Evolutionary conservation across 35 echinoderm and acorn worm species (phyloP).

Genomic region (Nesometra sesokonis): DNA sequence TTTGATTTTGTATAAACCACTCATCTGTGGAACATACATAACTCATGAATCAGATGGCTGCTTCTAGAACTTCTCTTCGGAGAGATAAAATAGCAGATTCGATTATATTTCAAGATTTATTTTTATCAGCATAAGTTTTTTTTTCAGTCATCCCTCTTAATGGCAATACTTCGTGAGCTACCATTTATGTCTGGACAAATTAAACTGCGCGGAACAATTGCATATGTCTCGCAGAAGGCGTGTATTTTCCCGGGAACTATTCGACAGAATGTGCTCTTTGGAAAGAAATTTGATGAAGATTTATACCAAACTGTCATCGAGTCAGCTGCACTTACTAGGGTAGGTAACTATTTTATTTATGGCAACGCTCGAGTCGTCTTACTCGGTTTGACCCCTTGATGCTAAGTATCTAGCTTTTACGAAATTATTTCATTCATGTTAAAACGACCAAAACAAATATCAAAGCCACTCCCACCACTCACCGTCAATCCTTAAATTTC

Average conservation of each 20-base stretch:
- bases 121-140: neutral
- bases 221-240: conserved; percentile 74
- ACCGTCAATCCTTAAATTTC: too few relatives aligned
- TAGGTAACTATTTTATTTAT: too few relatives aligned
- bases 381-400: too few relatives aligned
- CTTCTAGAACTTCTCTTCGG: too few relatives aligned
- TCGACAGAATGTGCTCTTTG: conserved; percentile 69
- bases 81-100: neutral
- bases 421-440: too few relatives aligned
- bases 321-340: conserved; percentile 71
- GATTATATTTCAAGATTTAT: neutral
- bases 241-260: conserved; percentile 84
- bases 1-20: too few relatives aligned
- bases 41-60: too few relatives aligned
- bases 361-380: too few relatives aligned
- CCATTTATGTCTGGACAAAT: conserved; percentile 39
- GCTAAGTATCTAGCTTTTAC: too few relatives aligned
- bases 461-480: too few relatives aligned
- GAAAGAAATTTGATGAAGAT: conserved; percentile 42
- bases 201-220: conserved; percentile 18
- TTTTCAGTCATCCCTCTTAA: conserved; percentile 57
- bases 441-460: too few relatives aligned
- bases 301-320: conserved; percentile 46
- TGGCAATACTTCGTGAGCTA: conserved; percentile 72
- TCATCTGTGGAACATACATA: too few relatives aligned